phyloP scores from a whole-genome alignment of 2,888 invertebrate species.

The Eledone cirrhosa region DNA sequence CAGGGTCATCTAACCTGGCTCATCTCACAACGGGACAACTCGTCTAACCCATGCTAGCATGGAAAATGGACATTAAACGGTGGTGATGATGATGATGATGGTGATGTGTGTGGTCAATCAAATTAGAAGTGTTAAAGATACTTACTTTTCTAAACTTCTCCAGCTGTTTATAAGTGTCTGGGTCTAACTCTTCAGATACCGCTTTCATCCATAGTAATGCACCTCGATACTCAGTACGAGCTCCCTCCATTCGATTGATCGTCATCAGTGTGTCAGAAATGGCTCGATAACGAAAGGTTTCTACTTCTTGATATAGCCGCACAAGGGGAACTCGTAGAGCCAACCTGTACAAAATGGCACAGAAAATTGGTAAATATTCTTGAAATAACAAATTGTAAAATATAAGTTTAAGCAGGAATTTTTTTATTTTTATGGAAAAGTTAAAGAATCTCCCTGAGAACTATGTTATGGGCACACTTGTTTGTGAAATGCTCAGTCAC shows the following conservation, averaged over 20 bases:
- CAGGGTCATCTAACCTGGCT: no score
- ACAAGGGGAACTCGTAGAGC: slow-evolving; percentile 83
- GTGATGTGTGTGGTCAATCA: not conserved
- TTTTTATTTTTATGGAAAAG: no score
- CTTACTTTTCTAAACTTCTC: slow-evolving; percentile 92
- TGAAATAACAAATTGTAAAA: no score
- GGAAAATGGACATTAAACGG: no score
- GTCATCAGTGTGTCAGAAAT: slow-evolving; percentile 92
- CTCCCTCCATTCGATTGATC: slow-evolving; percentile 92
- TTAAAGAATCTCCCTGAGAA: no score
- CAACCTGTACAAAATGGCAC: slow-evolving; percentile 70
- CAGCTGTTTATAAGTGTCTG: slow-evolving; percentile 93
- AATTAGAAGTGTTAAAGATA: not conserved
- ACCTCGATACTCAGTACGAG: slow-evolving; percentile 92
- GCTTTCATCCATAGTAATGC: slow-evolving; percentile 94
- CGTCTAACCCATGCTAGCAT: no score
- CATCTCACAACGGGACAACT: no score
- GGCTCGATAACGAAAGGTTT: slow-evolving; percentile 93
- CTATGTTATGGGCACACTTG: no score
- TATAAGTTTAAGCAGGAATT: no score
- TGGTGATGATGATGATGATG: no score
- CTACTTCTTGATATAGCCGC: slow-evolving; percentile 86
- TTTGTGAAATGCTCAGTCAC: no score
- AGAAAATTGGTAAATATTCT: no score
- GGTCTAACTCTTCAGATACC: slow-evolving; percentile 92